Evolutionary conservation across 1,140 invertebrate genomes (phyloP).

Genomic region (Drosophila leontia): DNA sequence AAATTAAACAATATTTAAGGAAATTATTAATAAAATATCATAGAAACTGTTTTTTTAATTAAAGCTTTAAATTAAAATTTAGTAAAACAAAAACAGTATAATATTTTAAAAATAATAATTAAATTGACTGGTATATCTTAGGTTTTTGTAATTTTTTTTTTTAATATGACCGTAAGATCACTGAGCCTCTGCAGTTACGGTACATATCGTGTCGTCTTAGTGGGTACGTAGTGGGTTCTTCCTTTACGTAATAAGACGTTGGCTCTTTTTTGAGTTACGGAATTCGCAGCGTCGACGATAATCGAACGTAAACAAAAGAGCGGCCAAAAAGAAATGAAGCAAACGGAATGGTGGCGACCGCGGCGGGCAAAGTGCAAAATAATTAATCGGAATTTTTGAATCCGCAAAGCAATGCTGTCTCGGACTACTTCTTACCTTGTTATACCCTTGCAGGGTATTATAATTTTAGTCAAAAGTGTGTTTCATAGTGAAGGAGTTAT

Average conservation of each 20-base stretch:
- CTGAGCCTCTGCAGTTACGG: neutral
- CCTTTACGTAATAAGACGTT: conserved; percentile 8
- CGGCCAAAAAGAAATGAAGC: neutral
- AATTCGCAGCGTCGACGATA: conserved; percentile 50
- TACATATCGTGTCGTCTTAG: neutral
- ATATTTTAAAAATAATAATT: neutral
- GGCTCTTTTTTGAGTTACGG: conserved; percentile 25
- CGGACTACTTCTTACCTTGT: neutral
- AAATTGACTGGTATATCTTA: neutral
- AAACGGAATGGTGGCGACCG: neutral
- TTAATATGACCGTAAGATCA: neutral
- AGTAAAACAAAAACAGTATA: too few species aligned
- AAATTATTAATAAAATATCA: too few species aligned
- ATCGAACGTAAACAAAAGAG: conserved; percentile 44
- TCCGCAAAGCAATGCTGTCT: conserved; percentile 27
- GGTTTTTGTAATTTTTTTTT: neutral
- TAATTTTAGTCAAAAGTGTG: too few species aligned
- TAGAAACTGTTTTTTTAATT: too few species aligned
- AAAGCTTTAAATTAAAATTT: too few species aligned
- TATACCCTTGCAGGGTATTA: neutral
- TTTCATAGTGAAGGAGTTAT: too few species aligned
- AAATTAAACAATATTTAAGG: too few species aligned
- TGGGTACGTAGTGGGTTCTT: neutral
- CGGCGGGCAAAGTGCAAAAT: conserved; percentile 48
- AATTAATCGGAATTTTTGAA: conserved; percentile 45